A percentile compares a stretch with the other conserved stretches of the same genome.
These are phyloP conservation scores for Enteromius thamalakanensis DNA, from an alignment of 2,797 vertebrate genomes.

Conservation along the genomic window DNA sequence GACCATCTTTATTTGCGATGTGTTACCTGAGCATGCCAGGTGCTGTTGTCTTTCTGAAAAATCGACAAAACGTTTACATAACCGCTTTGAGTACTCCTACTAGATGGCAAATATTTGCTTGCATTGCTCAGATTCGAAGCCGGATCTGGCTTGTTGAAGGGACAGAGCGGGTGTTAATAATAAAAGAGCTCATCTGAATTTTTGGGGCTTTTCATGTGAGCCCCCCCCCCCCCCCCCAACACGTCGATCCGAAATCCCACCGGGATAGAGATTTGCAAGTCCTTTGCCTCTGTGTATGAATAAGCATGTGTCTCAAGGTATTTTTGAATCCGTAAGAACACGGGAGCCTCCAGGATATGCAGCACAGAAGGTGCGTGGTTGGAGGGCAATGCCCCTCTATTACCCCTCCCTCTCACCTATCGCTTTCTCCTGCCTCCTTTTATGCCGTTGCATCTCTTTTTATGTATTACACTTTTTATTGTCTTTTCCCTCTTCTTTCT, in stretches of 20 bases:
- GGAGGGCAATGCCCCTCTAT: constrained; percentile 18
- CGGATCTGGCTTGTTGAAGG: constrained; percentile 35
- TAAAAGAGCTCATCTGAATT: constrained; percentile 60
- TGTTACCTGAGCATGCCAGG: not conserved
- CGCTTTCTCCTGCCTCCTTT: constrained; percentile 1
- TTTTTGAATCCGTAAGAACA: constrained; percentile 58
- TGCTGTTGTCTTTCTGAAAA: not conserved
- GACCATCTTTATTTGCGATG: not conserved
- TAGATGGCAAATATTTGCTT: constrained; percentile 31
- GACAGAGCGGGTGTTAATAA: constrained; percentile 46
- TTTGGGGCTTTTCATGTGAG: constrained; percentile 59
- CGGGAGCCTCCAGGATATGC: constrained; percentile 58
- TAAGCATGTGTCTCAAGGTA: constrained; percentile 64
- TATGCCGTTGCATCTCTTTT: constrained; percentile 32
- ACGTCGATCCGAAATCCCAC: constrained; percentile 47
- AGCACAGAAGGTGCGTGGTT: constrained; percentile 59
- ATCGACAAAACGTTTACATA: not conserved
- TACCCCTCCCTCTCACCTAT: constrained; percentile 32
- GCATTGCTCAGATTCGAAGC: not conserved
- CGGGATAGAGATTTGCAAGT: constrained; percentile 60
- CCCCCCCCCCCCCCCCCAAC: constrained; percentile 42
- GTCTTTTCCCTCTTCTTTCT: not conserved
- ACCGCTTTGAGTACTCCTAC: not conserved
- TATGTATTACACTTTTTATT: constrained; percentile 16
- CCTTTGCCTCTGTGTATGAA: constrained; percentile 56